phyloP scores from a whole-genome alignment of 2,113 vertebrate genomes.

The Opisthocomus hoazin region DNA sequence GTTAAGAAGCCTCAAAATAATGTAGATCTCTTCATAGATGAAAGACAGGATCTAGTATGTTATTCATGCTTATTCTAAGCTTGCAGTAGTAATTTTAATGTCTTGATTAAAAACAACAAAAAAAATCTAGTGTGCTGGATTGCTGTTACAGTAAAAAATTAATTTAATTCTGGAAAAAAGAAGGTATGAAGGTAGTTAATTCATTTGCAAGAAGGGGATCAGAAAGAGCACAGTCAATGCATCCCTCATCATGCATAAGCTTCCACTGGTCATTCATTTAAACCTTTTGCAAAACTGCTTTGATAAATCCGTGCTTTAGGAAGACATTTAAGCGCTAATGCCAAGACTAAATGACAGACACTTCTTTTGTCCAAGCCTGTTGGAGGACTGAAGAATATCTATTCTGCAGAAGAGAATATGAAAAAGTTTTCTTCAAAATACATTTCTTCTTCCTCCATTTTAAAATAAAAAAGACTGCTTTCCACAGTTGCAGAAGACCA shows the following conservation, averaged over 20 bases:
- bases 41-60: neutral
- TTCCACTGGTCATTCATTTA: neutral
- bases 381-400: neutral
- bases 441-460: neutral
- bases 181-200: neutral
- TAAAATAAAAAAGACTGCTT: neutral
- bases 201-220: neutral
- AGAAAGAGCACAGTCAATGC: neutral
- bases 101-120: neutral
- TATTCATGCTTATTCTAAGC: neutral
- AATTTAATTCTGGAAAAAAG: neutral
- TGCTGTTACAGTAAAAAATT: neutral
- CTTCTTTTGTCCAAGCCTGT: neutral
- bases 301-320: neutral
- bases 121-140: neutral
- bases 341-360: neutral
- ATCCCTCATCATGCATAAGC: neutral
- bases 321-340: neutral
- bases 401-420: neutral
- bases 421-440: neutral
- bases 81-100: neutral
- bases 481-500: neutral
- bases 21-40: neutral
- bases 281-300: neutral
- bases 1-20: neutral